Base-by-base conservation (phyloP, 2,888 invertebrate species). In the Eulithis prunata region DNA sequence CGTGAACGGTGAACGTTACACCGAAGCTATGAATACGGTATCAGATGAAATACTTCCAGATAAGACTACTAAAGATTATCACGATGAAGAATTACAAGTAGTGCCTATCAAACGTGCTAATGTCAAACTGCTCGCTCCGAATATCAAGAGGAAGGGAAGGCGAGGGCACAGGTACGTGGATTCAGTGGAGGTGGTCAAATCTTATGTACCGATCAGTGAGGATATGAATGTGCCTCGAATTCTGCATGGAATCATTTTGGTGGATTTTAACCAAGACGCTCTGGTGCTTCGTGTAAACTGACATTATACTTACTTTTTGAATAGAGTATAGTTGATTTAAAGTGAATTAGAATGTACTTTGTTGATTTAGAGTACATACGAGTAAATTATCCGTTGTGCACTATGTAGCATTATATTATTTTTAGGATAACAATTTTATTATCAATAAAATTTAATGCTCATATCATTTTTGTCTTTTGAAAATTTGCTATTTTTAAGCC, bases 191-290 rank as follows among this genome's bases (percentile, higher is more conserved):
- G 2, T 14, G 12, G 0, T 55, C 3, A 14, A 59, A 46, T 6
- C 32, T 1, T 64, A 64, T 51, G 57, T 68, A 7, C 68, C 64
- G 1, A 55, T 64, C 11, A 61, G 45, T 57, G 68, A 68, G 4
- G 68, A 68, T 45, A 3, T 68, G 14, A 32, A 43, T 12, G 28
- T 2, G 0, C 41, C 45, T 1, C 52, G 38, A 6, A 4, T 45
- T 10, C 11, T 65, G 14, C 21, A 46, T 13, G 61, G 68, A 11
- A 61, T 60, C 0, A 61, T 64, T 51, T 51, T 68, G 28, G 32
- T 61, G 2, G 64, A 64, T 54, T 38, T 61, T 1, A 68, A 68
- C n/a, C 45, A 12, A 28, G 68, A 68, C n/a, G 64, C 51, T 4
- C 41, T 61, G 28, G 36, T 64, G 7, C 57, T 67, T 63, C 55